A percentile compares a stretch with the other conserved stretches of the same genome.
These are phyloP conservation scores for Hyperoplus lanceolatus DNA, from an alignment of 2,797 vertebrate species.

Conservation along the genomic window DNA sequence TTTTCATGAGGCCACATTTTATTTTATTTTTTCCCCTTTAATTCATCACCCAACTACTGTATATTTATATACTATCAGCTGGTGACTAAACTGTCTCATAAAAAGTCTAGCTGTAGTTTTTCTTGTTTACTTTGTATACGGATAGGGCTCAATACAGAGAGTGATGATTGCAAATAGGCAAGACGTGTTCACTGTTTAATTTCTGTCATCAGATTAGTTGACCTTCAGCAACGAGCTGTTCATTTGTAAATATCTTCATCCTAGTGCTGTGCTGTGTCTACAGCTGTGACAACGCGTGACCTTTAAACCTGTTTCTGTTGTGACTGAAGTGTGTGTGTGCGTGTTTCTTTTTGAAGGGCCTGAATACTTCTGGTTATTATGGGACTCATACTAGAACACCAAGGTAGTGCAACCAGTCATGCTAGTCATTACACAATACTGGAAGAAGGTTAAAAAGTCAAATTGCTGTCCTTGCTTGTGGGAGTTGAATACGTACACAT, in stretches of 20 bases:
- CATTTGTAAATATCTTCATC: not conserved
- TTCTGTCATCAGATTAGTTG: not conserved
- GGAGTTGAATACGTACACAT: not conserved
- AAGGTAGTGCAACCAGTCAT: slow-evolving; percentile 9
- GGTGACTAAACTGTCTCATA: not conserved
- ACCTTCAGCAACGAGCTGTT: not conserved
- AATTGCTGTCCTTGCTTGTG: slow-evolving; percentile 3
- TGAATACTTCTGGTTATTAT: not conserved
- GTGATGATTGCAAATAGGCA: not conserved
- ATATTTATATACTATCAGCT: not conserved
- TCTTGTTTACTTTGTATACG: not conserved
- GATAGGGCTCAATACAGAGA: not conserved
- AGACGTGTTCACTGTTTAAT: not conserved
- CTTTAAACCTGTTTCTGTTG: slow-evolving; percentile 3
- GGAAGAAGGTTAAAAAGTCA: slow-evolving; percentile 8
- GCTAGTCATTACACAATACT: not conserved
- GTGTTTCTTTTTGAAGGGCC: not conserved
- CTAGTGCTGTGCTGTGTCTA: not conserved
- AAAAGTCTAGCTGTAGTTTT: not conserved
- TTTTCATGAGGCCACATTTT: not conserved
- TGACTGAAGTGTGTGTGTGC: not conserved
- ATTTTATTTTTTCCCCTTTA: not conserved
- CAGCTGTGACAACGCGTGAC: not conserved
- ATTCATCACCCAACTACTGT: not conserved
- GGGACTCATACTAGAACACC: slow-evolving; percentile 3